phyloP scores from a whole-genome alignment of 2,888 invertebrate genomes.

The Tetrapedia diversipes region DNA sequence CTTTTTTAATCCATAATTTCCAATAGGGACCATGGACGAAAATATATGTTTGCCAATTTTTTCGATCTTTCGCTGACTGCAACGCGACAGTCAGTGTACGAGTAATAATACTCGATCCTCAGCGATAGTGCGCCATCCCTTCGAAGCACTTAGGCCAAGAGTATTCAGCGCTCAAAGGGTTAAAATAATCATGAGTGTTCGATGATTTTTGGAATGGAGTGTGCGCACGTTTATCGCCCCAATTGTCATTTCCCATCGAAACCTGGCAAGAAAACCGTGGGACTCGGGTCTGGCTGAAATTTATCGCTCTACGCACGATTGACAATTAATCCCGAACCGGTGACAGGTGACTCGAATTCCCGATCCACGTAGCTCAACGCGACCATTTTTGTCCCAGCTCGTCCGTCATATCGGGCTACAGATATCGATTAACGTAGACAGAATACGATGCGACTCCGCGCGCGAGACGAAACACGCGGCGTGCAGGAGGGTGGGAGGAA shows the following conservation, averaged over 20 bases:
- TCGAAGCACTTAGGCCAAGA: too few species aligned
- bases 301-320: conserved; percentile 38
- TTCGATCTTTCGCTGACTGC: too few species aligned
- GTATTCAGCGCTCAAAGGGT: too few species aligned
- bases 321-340: conserved; percentile 52
- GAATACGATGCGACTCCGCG: too few species aligned
- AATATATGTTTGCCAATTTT: too few species aligned
- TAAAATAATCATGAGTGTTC: too few species aligned
- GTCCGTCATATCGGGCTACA: conserved; percentile 10
- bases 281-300: conserved; percentile 21
- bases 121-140: too few species aligned
- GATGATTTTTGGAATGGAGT: too few species aligned
- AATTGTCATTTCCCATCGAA: conserved; percentile 34
- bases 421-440: conserved; percentile 5
- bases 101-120: too few species aligned
- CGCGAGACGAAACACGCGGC: neutral
- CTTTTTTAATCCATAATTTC: too few species aligned
- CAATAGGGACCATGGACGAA: too few species aligned
- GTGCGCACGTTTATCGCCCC: neutral
- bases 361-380: conserved; percentile 12
- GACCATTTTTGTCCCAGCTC: neutral
- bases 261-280: conserved; percentile 20
- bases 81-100: too few species aligned
- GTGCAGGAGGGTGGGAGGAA: neutral
- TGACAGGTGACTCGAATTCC: conserved; percentile 31